Base-by-base conservation (phyloP, 1,140 invertebrate genomes). In the Zophobas atratus region DNA sequence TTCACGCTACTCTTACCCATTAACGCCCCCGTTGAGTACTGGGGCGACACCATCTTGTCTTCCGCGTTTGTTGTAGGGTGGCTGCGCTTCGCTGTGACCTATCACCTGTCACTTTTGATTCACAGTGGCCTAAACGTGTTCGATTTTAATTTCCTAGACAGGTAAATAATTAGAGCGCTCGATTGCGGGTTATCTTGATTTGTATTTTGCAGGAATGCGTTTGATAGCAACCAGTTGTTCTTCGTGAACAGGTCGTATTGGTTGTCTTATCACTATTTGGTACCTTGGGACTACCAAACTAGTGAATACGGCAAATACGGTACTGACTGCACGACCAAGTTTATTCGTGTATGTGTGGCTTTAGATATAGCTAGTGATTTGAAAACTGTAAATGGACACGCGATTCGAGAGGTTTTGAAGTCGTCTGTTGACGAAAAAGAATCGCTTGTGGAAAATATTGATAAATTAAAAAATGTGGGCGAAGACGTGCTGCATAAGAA, bases 301-400 rank as follows among this genome's bases (percentile, higher is more conserved):
- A 92, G 92, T 4, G 94, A 96, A 87, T 95, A 90, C 73, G 94
- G 94, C 0, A 89, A 89, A 39, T 96, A 96, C 81, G 90, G 90
- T 6, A 84, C 82, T 0, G 94, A 93, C 0, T 92, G 88, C 53
- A 89, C 89, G 0, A 91, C 92, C 0, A 88, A 90, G 0, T 89
- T 94, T 71, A 92, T 95, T 8, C 89, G 92, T 8, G 88, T 93
- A 0, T 93, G 89, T 81, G 90, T 90, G 0, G 91, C 92, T 0
- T 81, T 95, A 1, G 92, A 92, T 0, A 84, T 90, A 63, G 90
- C 92, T 1, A 87, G 86, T 0, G 85, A 90, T 1, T 82, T 95
- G n/a, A 90, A 88, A 57, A 94, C 93, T 0, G 84, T 92, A 0
- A 89, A 92, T 6, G 88, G 89, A 0, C 82, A 88, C 0, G 88